Conservation (phyloP, 2,113 vertebrate species). For the Gadus macrocephalus region DNA sequence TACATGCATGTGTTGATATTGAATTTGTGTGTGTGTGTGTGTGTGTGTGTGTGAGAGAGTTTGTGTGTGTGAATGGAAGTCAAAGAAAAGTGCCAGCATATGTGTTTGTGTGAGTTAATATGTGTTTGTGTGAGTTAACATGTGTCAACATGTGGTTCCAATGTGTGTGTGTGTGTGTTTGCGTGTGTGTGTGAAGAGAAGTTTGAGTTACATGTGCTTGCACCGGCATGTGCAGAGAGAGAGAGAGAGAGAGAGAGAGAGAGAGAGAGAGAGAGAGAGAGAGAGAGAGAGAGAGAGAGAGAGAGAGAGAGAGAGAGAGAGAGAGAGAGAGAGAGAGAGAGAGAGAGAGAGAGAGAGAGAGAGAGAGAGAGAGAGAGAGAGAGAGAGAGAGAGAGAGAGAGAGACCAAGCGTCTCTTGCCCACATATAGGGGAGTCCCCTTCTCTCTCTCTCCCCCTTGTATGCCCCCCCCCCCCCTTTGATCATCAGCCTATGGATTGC, state of each 20-base stretch:
- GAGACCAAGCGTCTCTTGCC: too few relatives aligned
- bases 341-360: too few relatives aligned
- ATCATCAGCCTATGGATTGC: slow-evolving; percentile 7
- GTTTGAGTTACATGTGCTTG: not conserved
- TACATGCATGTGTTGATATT: not conserved
- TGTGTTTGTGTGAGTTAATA: not conserved
- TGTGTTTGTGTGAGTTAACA: not conserved
- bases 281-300: slow-evolving; percentile 12
- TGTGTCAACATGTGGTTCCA: too few relatives aligned
- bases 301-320: too few relatives aligned
- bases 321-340: slow-evolving; percentile 11
- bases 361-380: slow-evolving; percentile 11
- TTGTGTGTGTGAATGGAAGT: not conserved
- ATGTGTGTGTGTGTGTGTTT: not conserved
- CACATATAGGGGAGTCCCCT: slow-evolving; percentile 7
- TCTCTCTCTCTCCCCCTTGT: slow-evolving; percentile 1
- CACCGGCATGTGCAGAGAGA: slow-evolving; percentile 4
- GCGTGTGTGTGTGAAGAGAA: not conserved
- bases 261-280: too few relatives aligned
- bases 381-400: too few relatives aligned
- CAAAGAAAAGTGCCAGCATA: too few relatives aligned
- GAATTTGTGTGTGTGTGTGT: not conserved
- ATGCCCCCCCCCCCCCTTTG: not conserved
- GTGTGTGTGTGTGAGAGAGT: not conserved
- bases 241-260: slow-evolving; percentile 10